phyloP scores from a whole-genome alignment of 1,140 invertebrate genomes.

The Aplysia californica region DNA sequence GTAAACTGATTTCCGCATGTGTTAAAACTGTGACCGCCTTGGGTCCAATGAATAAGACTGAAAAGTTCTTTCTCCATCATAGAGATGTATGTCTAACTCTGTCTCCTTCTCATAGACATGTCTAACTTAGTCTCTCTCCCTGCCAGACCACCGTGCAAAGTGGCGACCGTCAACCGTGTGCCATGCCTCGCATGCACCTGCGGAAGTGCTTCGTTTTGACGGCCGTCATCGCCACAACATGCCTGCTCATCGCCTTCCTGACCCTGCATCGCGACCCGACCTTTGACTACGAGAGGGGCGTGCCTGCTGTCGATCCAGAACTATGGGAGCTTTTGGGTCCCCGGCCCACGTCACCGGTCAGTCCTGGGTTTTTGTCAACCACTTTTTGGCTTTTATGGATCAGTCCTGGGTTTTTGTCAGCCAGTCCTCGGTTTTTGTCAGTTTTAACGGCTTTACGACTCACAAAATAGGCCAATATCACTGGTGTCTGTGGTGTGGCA shows the following conservation, averaged over 20 bases:
- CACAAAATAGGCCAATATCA: neutral
- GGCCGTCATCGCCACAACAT: neutral
- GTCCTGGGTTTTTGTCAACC: neutral
- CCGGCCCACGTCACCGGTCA: neutral
- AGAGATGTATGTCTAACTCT: too few species aligned
- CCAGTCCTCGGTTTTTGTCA: neutral
- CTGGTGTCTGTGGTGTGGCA: neutral
- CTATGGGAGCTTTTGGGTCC: neutral
- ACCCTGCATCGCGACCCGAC: neutral
- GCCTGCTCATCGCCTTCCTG: neutral
- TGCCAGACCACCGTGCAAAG: too few species aligned
- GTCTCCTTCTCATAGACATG: too few species aligned
- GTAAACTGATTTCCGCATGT: too few species aligned
- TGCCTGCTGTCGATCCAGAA: neutral
- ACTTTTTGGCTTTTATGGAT: neutral
- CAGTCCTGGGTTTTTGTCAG: neutral
- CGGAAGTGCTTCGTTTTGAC: neutral
- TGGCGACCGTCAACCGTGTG: too few species aligned
- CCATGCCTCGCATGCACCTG: slow-evolving; percentile 1
- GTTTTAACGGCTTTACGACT: neutral
- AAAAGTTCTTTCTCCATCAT: neutral
- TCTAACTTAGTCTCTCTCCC: too few species aligned
- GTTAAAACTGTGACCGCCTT: too few species aligned
- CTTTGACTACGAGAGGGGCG: slow-evolving; percentile 5
- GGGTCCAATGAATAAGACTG: neutral